Base-by-base conservation (phyloP, 2,888 invertebrate genomes). In the Meloe dianella region DNA sequence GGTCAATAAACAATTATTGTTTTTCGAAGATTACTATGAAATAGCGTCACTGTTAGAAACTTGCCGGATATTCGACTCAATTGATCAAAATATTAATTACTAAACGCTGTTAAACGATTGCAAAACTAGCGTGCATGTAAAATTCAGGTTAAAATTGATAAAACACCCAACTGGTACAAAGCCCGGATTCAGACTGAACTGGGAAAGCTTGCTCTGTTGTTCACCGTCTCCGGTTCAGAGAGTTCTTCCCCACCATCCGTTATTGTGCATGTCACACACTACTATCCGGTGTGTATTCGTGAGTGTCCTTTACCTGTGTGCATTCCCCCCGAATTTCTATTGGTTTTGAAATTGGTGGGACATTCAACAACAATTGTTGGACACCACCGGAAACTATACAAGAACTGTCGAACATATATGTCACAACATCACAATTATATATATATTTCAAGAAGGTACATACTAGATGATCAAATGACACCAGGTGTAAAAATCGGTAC, bases 311-410 rank as follows among this genome's bases (percentile, higher is more conserved):
- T 54, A 64, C 61, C 41, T 41, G 20, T 22, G 20, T 71, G 68
- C 68, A 63, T 66, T 57, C 66, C 69, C 70, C 0, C 41, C 41
- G 41, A 70, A 71, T 70, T 74, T 73, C 70, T 73, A 75, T 75
- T 75, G 75, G 75, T 72, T 71, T 69, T 62, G 68, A 8, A 63
- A 67, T 68, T 66, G 68, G 72, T 66, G 73, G 75, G 75, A 68
- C 71, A 71, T 66, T 57, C 72, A 69, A 71, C 73, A 73, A 73
- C 73, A 71, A 68, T 64, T 63, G 58, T 65, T 59, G 59, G 59
- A 59, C 47, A 56, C 63, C 69, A 71, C 74, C 73, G 74, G 74
- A 75, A 74, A 71, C 70, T 57, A 67, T 41, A 41, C 68, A 71
- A 72, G 70, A 72, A 70, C 72, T 75, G 73, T 74, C 74, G 71